phyloP scores from a whole-genome alignment of 2,113 vertebrate species.

The Spea bombifrons region DNA sequence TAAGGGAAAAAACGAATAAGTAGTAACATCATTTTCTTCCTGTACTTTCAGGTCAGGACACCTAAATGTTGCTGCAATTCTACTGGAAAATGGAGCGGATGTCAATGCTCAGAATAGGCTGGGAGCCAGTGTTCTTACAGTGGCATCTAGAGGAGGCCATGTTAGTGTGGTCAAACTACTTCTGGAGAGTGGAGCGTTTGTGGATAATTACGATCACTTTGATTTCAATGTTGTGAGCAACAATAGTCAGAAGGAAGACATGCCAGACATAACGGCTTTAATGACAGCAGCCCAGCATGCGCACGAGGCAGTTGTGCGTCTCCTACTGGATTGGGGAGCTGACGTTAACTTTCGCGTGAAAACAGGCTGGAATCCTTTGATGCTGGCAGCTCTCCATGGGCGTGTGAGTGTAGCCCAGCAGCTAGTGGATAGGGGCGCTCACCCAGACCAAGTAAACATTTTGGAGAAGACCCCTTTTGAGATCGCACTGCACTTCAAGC shows the following conservation, averaged over 20 bases:
- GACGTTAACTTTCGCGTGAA: slow-evolving; percentile 77
- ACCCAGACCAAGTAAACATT: slow-evolving; percentile 82
- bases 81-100: slow-evolving; percentile 91
- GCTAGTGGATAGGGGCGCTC: slow-evolving; percentile 85
- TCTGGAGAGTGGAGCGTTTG: slow-evolving; percentile 81
- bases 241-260: slow-evolving; percentile 67
- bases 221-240: slow-evolving; percentile 62
- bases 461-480: slow-evolving; percentile 90
- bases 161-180: slow-evolving; percentile 82
- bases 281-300: slow-evolving; percentile 88
- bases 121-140: slow-evolving; percentile 86
- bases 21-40: background rate
- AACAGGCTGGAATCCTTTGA: slow-evolving; percentile 88
- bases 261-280: slow-evolving; percentile 81
- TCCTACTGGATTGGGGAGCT: slow-evolving; percentile 88
- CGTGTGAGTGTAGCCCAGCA: slow-evolving; percentile 81
- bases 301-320: slow-evolving; percentile 74
- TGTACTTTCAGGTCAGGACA: slow-evolving; percentile 80
- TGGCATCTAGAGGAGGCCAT: slow-evolving; percentile 88
- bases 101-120: slow-evolving; percentile 87
- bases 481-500: slow-evolving; percentile 80
- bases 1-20: background rate
- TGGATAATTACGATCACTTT: slow-evolving; percentile 79
- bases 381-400: slow-evolving; percentile 82
- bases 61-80: slow-evolving; percentile 78